Conservation (phyloP, 2,888 invertebrate species). For the Platycheirus rosarum region DNA sequence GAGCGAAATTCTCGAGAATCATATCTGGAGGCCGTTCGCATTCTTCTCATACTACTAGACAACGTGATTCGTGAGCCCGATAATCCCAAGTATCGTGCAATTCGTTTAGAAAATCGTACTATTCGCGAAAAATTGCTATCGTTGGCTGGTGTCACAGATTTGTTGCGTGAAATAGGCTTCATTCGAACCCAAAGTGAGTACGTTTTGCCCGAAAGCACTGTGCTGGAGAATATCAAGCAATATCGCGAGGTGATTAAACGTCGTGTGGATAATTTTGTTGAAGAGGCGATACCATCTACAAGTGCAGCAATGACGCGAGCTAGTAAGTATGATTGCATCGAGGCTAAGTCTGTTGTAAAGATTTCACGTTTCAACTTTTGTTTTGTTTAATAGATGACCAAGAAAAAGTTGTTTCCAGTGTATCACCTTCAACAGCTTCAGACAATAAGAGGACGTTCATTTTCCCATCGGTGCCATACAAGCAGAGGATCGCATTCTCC, state of each 20-base stretch:
- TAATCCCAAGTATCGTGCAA: constrained; percentile 80
- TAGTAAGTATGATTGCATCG: constrained; percentile 44
- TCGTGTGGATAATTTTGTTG: constrained; percentile 51
- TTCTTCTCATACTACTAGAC: constrained; percentile 80
- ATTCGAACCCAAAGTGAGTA: constrained; percentile 76
- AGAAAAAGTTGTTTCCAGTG: constrained; percentile 10
- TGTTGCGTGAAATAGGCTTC: constrained; percentile 81
- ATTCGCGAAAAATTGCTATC: constrained; percentile 81
- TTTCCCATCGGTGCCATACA: constrained; percentile 78
- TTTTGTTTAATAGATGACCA: constrained; percentile 45
- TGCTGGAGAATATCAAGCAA: constrained; percentile 79
- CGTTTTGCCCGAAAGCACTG: constrained; percentile 77
- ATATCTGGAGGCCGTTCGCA: constrained; percentile 80
- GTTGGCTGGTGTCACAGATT: constrained; percentile 78
- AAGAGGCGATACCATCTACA: constrained; percentile 47
- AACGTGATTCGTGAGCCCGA: constrained; percentile 81
- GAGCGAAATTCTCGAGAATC: constrained; percentile 77
- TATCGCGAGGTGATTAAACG: constrained; percentile 79
- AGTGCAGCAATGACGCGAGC: constrained; percentile 51
- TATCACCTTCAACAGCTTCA: constrained; percentile 41
- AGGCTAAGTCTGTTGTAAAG: background rate
- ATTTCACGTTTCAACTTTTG: constrained; percentile 33
- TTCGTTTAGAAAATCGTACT: constrained; percentile 80
- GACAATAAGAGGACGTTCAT: constrained; percentile 41
- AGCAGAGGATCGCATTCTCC: constrained; percentile 81